Conservation (phyloP, 2,797 vertebrate species). For the Melanotaenia maccullochi region DNA sequence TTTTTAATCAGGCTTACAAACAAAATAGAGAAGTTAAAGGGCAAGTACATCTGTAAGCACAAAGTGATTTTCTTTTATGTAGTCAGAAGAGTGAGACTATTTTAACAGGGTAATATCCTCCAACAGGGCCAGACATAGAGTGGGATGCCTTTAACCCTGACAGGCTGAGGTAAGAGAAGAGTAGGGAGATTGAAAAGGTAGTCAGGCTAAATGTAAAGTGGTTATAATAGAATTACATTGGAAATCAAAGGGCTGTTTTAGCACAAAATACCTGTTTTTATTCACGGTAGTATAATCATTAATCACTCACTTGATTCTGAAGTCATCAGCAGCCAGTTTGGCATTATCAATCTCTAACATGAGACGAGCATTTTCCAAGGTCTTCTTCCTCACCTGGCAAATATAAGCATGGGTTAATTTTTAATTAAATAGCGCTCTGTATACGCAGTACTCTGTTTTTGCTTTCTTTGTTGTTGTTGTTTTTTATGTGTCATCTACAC, state of each 20-base stretch:
- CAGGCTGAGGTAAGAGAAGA: not conserved
- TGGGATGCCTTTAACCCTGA: not conserved
- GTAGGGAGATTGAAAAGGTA: not conserved
- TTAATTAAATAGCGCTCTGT: not conserved
- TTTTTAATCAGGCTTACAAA: no score
- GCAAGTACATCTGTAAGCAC: no score
- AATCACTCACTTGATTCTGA: conserved; percentile 86
- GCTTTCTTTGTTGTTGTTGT: no score
- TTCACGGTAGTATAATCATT: not conserved
- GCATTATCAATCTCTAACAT: conserved; percentile 88
- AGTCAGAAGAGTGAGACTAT: no score
- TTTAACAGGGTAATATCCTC: no score
- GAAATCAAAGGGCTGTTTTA: not conserved
- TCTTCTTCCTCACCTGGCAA: conserved; percentile 83
- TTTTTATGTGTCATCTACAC: no score
- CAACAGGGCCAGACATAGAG: no score
- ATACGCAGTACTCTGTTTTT: no score
- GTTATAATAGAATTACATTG: no score
- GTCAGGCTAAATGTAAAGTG: not conserved
- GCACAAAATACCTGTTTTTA: not conserved
- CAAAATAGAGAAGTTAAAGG: no score
- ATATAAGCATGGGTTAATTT: conserved; percentile 32
- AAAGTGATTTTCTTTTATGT: no score
- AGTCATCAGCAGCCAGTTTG: conserved; percentile 87
- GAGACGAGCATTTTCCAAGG: conserved; percentile 85